These are phyloP conservation scores for Patagioenas fasciata DNA, from an alignment of 2,113 vertebrate genomes.

Conservation along the genomic window DNA sequence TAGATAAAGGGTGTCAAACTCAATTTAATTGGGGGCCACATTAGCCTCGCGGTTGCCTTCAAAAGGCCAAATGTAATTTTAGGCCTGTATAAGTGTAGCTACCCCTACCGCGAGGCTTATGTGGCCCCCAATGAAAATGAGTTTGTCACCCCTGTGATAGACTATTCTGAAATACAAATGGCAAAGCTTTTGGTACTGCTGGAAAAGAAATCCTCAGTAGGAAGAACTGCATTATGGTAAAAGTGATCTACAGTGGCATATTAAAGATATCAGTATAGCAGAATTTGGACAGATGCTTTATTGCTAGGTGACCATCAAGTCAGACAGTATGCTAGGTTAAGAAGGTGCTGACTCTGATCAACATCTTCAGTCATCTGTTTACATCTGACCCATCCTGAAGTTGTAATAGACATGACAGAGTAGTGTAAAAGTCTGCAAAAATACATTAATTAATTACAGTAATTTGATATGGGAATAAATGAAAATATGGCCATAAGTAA, in stretches of 20 bases:
- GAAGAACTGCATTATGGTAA: background rate
- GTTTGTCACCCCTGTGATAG: too few relatives aligned
- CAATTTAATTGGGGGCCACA: too few relatives aligned
- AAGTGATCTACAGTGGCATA: constrained; percentile 4
- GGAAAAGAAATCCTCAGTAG: background rate
- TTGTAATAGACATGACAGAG: background rate
- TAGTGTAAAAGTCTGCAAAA: background rate
- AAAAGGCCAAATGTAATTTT: too few relatives aligned
- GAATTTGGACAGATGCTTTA: background rate
- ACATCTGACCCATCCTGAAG: background rate
- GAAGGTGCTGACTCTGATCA: background rate
- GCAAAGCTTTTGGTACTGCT: background rate
- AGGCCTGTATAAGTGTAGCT: too few relatives aligned
- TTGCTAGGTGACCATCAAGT: background rate
- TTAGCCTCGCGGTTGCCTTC: too few relatives aligned
- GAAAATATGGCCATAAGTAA: background rate
- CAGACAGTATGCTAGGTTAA: background rate
- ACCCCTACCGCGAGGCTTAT: too few relatives aligned
- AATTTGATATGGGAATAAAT: background rate
- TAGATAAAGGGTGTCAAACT: too few relatives aligned
- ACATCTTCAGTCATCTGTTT: background rate
- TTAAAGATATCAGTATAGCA: background rate
- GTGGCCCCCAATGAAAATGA: too few relatives aligned
- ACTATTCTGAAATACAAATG: background rate
- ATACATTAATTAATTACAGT: background rate